Percentiles rank a stretch among this genome's conserved stretches.
Conservation (phyloP, 2,113 vertebrate species). For the Forbesichthys agassizii region DNA sequence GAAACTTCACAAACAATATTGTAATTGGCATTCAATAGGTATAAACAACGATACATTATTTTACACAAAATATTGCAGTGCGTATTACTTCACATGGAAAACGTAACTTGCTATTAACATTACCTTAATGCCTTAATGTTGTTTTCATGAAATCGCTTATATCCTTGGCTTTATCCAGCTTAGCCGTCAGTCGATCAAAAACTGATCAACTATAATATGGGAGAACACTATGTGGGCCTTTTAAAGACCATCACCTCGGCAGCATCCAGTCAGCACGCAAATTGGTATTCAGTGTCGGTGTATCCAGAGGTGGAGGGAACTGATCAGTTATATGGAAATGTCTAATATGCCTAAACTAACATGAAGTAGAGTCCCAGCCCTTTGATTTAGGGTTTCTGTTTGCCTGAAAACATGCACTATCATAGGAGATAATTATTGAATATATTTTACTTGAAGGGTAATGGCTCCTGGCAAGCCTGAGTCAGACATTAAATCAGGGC, state of each 20-base stretch:
- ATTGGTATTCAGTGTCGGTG: slow-evolving; percentile 64
- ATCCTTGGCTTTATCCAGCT: slow-evolving; percentile 40
- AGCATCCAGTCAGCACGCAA: slow-evolving; percentile 66
- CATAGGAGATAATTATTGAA: slow-evolving; percentile 65
- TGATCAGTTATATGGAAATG: slow-evolving; percentile 49
- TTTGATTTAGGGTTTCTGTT: slow-evolving; percentile 30
- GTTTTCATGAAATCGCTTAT: too few species aligned
- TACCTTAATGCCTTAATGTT: too few species aligned
- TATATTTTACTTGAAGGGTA: slow-evolving; percentile 61
- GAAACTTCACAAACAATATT: too few species aligned
- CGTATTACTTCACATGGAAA: too few species aligned
- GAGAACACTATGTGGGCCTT: slow-evolving; percentile 47
- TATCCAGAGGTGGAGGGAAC: slow-evolving; percentile 45
- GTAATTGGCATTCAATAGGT: too few species aligned
- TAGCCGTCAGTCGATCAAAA: slow-evolving; percentile 55
- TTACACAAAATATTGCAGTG: too few species aligned
- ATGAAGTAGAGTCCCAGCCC: too few species aligned
- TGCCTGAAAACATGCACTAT: slow-evolving; percentile 50
- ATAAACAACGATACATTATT: too few species aligned
- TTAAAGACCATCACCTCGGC: slow-evolving; percentile 58
- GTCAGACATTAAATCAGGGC: slow-evolving; percentile 51
- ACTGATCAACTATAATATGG: slow-evolving; percentile 59
- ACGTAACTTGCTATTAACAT: too few species aligned
- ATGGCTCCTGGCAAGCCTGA: slow-evolving; percentile 63
- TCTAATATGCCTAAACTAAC: slow-evolving; percentile 53